These are phyloP conservation scores for Actenoides hombroni DNA, from an alignment of 2,113 vertebrate species.

Conservation along the genomic window DNA sequence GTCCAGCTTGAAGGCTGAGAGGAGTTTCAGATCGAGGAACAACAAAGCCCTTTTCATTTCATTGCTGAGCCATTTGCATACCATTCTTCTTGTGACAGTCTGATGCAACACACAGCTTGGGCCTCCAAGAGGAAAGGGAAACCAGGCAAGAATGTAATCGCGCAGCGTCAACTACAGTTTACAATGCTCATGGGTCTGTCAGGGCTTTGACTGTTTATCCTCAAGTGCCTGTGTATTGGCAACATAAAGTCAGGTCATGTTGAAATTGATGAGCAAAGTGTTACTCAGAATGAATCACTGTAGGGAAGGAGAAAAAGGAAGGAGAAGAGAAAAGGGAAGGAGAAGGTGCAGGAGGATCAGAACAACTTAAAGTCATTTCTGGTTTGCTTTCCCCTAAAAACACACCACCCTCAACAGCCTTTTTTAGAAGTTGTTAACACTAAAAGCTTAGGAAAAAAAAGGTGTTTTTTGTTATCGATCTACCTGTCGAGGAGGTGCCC, in stretches of 20 bases:
- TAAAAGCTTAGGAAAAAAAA: neutral
- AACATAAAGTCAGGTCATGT: neutral
- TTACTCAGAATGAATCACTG: neutral
- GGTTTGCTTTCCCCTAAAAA: neutral
- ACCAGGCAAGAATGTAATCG: neutral
- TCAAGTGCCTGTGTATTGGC: neutral
- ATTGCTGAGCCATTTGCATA: neutral
- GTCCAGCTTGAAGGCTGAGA: neutral
- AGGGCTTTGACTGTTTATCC: neutral
- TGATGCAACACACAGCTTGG: neutral
- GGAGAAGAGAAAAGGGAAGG: neutral
- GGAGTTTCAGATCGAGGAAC: neutral
- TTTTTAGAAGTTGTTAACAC: neutral
- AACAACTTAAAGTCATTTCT: neutral
- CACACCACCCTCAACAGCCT: neutral
- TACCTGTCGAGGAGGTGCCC: neutral
- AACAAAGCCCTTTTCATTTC: neutral
- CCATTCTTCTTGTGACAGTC: neutral
- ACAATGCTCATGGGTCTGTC: neutral
- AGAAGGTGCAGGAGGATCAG: neutral
- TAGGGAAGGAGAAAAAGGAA: neutral
- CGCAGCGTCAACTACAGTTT: neutral
- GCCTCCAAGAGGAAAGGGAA: neutral
- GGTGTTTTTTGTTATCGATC: fast-evolving
- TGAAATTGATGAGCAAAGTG: neutral